phyloP scores from a whole-genome alignment of 2,888 invertebrate genomes.

The Nemotelus pantherinus region DNA sequence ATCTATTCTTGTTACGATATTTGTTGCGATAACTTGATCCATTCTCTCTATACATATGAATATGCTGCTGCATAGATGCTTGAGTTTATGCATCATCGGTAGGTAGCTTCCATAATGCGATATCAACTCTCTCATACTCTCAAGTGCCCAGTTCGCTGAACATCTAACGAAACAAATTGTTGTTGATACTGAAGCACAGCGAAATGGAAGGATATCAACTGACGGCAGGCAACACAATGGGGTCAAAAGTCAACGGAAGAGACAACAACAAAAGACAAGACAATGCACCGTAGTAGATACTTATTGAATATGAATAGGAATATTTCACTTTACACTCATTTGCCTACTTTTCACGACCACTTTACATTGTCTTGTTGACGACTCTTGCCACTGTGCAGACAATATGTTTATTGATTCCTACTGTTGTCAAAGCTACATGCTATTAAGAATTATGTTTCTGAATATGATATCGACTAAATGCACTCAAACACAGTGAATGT shows the following conservation, averaged over 20 bases:
- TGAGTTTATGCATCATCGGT: too few species aligned
- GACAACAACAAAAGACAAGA: background rate
- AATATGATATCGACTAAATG: too few species aligned
- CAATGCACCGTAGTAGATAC: too few species aligned
- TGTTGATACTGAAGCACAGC: constrained; percentile 17
- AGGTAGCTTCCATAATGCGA: background rate
- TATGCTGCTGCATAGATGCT: too few species aligned
- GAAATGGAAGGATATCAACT: constrained; percentile 11
- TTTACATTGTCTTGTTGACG: too few species aligned
- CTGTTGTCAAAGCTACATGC: too few species aligned
- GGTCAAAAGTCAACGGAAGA: constrained; percentile 29
- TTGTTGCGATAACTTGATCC: background rate
- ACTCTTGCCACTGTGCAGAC: too few species aligned
- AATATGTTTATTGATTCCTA: too few species aligned
- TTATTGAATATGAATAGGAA: background rate
- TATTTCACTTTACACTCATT: too few species aligned
- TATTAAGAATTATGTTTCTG: too few species aligned
- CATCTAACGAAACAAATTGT: constrained; percentile 6
- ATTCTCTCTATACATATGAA: background rate
- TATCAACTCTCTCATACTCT: background rate
- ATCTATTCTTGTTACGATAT: constrained; percentile 7
- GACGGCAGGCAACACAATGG: background rate
- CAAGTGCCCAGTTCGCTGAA: background rate
- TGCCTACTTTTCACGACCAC: too few species aligned
- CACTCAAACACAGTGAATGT: too few species aligned